phyloP scores from a whole-genome alignment of 1,140 invertebrate species.

The Sesamia nonagrioides region DNA sequence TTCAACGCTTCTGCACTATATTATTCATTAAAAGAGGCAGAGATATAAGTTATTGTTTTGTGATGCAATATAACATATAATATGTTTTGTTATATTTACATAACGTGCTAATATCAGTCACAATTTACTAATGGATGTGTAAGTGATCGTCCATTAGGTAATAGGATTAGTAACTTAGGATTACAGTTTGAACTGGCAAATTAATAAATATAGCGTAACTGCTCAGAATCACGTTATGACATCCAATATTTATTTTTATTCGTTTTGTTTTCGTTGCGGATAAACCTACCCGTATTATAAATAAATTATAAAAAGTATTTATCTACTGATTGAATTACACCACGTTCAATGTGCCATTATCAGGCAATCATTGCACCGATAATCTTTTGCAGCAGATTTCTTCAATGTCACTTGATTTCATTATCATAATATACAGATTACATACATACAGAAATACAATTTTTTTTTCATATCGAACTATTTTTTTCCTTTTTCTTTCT shows the following conservation, averaged over 20 bases:
- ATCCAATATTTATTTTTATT: not conserved
- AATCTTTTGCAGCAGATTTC: not conserved
- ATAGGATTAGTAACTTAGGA: too few relatives aligned
- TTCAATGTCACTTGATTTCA: not conserved
- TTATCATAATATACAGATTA: not conserved
- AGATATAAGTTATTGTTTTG: not conserved
- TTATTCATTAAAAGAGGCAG: not conserved
- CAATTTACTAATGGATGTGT: too few relatives aligned
- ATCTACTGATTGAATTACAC: not conserved
- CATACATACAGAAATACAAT: too few relatives aligned
- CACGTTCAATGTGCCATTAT: not conserved
- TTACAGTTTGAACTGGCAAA: not conserved
- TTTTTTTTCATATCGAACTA: too few relatives aligned
- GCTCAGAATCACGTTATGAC: not conserved
- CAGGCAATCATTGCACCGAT: not conserved
- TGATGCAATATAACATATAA: too few relatives aligned
- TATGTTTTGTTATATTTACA: too few relatives aligned
- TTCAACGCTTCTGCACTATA: not conserved
- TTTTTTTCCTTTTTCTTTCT: too few relatives aligned
- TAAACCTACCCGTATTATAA: too few relatives aligned
- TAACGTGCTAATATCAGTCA: too few relatives aligned
- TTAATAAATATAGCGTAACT: not conserved
- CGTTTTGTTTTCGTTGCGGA: too few relatives aligned
- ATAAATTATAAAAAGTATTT: not conserved
- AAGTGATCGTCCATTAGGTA: too few relatives aligned